These are phyloP conservation scores for Acropora tenuis DNA, from an alignment of 64 coral and sea anemone species.

Conservation along the genomic window DNA sequence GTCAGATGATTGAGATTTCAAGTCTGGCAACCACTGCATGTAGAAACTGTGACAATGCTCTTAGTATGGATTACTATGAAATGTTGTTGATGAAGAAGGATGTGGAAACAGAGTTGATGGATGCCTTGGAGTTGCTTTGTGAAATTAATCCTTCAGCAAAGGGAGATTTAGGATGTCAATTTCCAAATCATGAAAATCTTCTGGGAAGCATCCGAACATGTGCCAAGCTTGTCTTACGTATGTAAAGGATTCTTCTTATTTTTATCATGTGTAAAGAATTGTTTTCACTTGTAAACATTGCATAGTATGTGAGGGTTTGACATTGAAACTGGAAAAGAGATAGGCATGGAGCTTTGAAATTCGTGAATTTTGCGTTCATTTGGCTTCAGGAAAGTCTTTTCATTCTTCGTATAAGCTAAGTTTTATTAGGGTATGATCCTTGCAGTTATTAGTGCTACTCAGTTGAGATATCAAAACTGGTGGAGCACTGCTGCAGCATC, in stretches of 20 bases:
- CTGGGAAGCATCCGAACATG: conserved; percentile 76
- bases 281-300: no score
- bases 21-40: conserved; percentile 89
- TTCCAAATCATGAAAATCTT: conserved; percentile 92
- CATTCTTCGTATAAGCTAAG: no score
- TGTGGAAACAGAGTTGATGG: conserved; percentile 82
- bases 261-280: background rate
- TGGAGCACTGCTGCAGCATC: no score
- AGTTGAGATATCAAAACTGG: no score
- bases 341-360: no score
- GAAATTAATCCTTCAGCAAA: conserved; percentile 58
- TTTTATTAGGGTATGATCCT: no score
- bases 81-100: conserved; percentile 90
- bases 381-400: no score
- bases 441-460: no score
- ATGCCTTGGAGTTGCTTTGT: conserved; percentile 77
- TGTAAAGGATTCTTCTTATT: background rate
- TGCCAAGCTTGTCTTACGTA: conserved; percentile 93
- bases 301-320: no score
- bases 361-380: no score
- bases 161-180: conserved; percentile 88
- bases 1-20: conserved; percentile 96
- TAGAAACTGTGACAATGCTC: conserved; percentile 82
- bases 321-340: no score
- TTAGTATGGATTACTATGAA: conserved; percentile 89